Evolutionary conservation across 2,888 invertebrate genomes (phyloP).

Genomic region (Drosophila monieri): DNA sequence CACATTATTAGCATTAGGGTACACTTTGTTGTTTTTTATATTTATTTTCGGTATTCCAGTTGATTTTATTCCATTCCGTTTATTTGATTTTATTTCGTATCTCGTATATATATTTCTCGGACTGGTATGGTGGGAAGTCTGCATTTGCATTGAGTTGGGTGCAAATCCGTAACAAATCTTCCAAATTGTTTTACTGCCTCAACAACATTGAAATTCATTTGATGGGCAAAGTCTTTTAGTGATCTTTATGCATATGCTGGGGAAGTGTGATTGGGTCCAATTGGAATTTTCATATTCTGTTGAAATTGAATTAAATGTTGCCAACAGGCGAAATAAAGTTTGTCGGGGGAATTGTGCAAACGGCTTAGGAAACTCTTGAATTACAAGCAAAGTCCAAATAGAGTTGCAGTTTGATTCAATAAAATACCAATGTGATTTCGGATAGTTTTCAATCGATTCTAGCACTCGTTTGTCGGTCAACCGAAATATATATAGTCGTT

Average conservation of each 20-base stretch:
- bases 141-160: slow-evolving; percentile 56
- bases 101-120: not conserved
- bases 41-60: slow-evolving; percentile 45
- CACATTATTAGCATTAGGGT: slow-evolving; percentile 69
- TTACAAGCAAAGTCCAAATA: slow-evolving; percentile 16
- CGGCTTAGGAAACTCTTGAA: slow-evolving; percentile 6
- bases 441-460: slow-evolving; percentile 18
- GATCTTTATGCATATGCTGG: slow-evolving; percentile 49
- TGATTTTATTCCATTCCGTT: slow-evolving; percentile 47
- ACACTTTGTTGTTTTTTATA: slow-evolving; percentile 56
- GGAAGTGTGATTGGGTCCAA: slow-evolving; percentile 11
- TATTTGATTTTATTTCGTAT: slow-evolving; percentile 52
- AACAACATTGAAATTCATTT: slow-evolving; percentile 62
- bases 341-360: not conserved
- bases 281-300: slow-evolving; percentile 34
- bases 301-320: slow-evolving; percentile 46
- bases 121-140: slow-evolving; percentile 18
- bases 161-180: slow-evolving; percentile 68
- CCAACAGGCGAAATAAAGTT: slow-evolving; percentile 11
- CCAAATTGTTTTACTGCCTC: slow-evolving; percentile 66
- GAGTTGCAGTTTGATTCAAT: slow-evolving; percentile 17
- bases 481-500: not conserved
- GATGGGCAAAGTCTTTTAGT: slow-evolving; percentile 51
- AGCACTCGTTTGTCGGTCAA: slow-evolving; percentile 9
- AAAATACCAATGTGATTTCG: slow-evolving; percentile 6